Percentiles rank a stretch among this genome's conserved stretches.
These are phyloP conservation scores for Aethes cnicana DNA, from an alignment of 2,888 invertebrate genomes.

Conservation along the genomic window DNA sequence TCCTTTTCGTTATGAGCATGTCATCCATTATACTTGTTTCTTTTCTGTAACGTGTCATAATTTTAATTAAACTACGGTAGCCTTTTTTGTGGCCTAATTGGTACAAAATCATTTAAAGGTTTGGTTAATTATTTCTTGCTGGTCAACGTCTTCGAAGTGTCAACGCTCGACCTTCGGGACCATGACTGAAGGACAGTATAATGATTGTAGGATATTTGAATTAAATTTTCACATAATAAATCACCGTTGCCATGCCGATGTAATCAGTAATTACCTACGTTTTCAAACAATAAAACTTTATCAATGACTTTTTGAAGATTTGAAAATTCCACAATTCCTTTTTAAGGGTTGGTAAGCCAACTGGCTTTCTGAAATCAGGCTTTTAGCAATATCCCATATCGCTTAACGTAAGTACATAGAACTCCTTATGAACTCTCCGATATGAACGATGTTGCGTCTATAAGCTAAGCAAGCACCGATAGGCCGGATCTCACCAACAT, in stretches of 20 bases:
- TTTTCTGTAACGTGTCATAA: neutral
- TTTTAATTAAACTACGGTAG: constrained; percentile 18
- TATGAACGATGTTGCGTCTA: constrained; percentile 7
- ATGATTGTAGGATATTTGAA: no score
- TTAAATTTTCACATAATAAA: no score
- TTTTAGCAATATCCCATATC: no score
- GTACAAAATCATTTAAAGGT: constrained; percentile 25
- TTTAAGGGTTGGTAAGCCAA: no score
- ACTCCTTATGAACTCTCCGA: no score
- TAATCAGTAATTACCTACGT: no score
- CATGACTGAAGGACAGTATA: neutral
- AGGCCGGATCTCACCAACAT: constrained; percentile 28
- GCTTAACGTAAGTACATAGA: no score
- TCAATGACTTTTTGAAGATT: no score
- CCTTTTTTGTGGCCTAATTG: constrained; percentile 19
- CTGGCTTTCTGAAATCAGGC: no score
- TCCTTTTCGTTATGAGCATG: constrained; percentile 3
- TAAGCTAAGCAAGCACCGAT: constrained; percentile 6
- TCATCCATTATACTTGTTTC: constrained; percentile 20
- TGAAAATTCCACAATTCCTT: no score
- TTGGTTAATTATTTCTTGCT: constrained; percentile 14
- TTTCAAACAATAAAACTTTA: no score
- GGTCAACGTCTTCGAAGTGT: constrained; percentile 6
- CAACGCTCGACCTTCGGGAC: constrained; percentile 18
- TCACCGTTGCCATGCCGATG: no score